Conservation (phyloP, 1,140 invertebrate genomes). For the Dreissena rostriformis region DNA sequence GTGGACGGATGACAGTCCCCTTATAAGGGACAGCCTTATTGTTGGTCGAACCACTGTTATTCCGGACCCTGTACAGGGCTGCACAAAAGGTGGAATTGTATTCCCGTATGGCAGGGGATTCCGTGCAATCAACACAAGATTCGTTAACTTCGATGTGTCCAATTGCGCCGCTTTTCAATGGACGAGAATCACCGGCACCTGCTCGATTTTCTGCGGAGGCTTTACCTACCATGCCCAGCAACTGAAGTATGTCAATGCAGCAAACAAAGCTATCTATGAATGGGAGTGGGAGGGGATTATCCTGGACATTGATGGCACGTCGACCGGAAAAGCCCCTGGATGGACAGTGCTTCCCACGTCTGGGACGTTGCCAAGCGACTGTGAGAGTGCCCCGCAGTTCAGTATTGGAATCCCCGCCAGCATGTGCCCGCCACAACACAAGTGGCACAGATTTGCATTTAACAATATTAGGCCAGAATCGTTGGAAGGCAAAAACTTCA, state of each 20-base stretch:
- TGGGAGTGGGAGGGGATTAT: slow-evolving; percentile 72
- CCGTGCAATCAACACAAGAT: slow-evolving; percentile 59
- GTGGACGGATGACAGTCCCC: slow-evolving; percentile 53
- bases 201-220: slow-evolving; percentile 67
- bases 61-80: slow-evolving; percentile 47
- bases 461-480: slow-evolving; percentile 67
- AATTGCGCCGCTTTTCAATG: slow-evolving; percentile 62
- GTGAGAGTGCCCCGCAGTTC: slow-evolving; percentile 46
- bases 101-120: slow-evolving; percentile 71
- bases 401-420: slow-evolving; percentile 58
- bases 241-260: slow-evolving; percentile 65
- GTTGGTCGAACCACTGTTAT: slow-evolving; percentile 57
- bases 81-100: slow-evolving; percentile 68
- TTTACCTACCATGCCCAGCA: slow-evolving; percentile 59
- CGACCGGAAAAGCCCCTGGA: slow-evolving; percentile 38
- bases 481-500: slow-evolving; percentile 64
- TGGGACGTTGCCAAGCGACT: slow-evolving; percentile 62
- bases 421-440: slow-evolving; percentile 63
- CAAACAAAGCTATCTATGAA: slow-evolving; percentile 62
- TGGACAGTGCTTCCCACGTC: slow-evolving; percentile 60
- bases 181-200: slow-evolving; percentile 70
- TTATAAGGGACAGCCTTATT: slow-evolving; percentile 66
- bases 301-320: slow-evolving; percentile 69
- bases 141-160: slow-evolving; percentile 69
- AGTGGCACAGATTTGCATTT: slow-evolving; percentile 74